Evolutionary conservation across 1,140 invertebrate genomes (phyloP).

Genomic region (Drosophila kikkawai): DNA sequence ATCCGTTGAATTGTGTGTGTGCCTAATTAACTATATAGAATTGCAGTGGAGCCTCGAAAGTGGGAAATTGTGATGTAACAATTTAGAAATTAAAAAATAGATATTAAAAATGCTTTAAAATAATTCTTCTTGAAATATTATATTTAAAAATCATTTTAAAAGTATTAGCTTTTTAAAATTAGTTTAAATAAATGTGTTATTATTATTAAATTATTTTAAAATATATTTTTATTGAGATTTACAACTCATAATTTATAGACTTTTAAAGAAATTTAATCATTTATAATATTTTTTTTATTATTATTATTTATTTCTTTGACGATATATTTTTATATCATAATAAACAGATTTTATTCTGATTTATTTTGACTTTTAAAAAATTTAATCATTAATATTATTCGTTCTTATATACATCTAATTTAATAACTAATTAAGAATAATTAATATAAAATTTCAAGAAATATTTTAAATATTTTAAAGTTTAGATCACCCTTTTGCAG

Average conservation of each 20-base stretch:
- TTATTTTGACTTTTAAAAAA: background rate
- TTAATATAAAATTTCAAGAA: background rate
- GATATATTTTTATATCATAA: too few relatives aligned
- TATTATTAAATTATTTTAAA: background rate
- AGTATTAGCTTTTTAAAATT: background rate
- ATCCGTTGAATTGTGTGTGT: slow-evolving; percentile 21
- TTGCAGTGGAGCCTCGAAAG: slow-evolving; percentile 9
- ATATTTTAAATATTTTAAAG: background rate
- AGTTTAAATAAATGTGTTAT: background rate
- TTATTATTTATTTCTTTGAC: too few relatives aligned
- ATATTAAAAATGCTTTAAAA: too few relatives aligned
- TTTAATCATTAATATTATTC: background rate
- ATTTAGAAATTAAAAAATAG: too few relatives aligned
- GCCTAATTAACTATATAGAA: slow-evolving; percentile 52
- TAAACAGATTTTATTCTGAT: background rate
- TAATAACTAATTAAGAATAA: background rate
- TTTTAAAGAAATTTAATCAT: too few relatives aligned
- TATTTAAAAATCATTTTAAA: background rate
- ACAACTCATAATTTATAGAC: too few relatives aligned
- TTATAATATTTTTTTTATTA: too few relatives aligned
- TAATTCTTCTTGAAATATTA: too few relatives aligned
- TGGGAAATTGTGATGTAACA: background rate
- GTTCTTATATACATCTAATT: background rate
- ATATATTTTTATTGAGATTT: background rate
- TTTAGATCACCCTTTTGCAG: background rate